Conservation (phyloP, 2,113 vertebrate genomes). For the Chitala chitala region DNA sequence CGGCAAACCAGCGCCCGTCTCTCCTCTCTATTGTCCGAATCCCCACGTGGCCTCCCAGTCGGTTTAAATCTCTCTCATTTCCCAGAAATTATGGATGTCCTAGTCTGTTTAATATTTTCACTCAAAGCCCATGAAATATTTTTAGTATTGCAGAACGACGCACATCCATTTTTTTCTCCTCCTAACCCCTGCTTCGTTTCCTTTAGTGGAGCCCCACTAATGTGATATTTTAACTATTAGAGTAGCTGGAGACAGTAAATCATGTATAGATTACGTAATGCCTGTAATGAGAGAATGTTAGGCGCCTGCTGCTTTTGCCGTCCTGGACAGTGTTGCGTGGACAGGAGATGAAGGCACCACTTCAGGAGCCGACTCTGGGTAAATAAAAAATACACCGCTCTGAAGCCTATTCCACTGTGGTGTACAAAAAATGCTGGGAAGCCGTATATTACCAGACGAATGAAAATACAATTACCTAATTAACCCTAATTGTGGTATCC, state of each 20-base stretch:
- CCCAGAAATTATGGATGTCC: not conserved
- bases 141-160: not conserved
- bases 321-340: not conserved
- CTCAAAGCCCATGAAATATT: not conserved
- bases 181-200: not conserved
- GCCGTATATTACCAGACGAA: too few species aligned
- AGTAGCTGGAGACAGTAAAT: not conserved
- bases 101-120: not conserved
- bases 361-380: not conserved
- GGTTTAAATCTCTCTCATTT: not conserved
- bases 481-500: too few species aligned
- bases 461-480: too few species aligned
- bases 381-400: not conserved
- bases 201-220: not conserved
- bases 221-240: not conserved
- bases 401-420: too few species aligned
- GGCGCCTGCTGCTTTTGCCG: not conserved
- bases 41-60: not conserved
- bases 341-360: not conserved
- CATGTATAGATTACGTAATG: not conserved
- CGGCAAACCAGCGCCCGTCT: not conserved
- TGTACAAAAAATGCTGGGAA: too few species aligned
- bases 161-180: not conserved
- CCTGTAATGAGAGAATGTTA: not conserved
- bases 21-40: constrained; percentile 1